Percentiles rank a stretch among this genome's conserved stretches.
Evolutionary conservation across 2,113 vertebrate genomes (phyloP).

Genomic region (Platycercus adscitus): DNA sequence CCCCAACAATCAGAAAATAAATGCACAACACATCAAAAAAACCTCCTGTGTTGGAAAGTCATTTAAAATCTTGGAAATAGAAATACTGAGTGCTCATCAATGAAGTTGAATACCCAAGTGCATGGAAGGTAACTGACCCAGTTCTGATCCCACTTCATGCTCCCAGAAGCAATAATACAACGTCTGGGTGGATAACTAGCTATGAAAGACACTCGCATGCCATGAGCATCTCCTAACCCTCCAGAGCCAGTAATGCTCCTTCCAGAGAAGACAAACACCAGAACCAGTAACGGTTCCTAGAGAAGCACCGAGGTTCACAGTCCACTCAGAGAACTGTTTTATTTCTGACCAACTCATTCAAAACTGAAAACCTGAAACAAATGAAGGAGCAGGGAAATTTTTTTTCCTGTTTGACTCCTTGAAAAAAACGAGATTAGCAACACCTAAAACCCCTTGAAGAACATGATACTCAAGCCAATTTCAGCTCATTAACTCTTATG

Average conservation of each 20-base stretch:
- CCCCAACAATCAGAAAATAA: neutral
- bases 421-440: neutral
- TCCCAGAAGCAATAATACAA: neutral
- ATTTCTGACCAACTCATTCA: neutral
- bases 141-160: neutral
- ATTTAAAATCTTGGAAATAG: neutral
- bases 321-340: neutral
- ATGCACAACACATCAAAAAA: neutral
- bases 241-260: neutral
- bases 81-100: neutral
- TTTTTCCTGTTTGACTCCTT: neutral
- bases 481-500: neutral
- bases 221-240: neutral
- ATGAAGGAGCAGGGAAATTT: neutral
- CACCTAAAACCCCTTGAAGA: neutral
- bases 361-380: neutral
- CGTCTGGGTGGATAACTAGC: neutral
- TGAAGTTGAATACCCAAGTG: neutral
- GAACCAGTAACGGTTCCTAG: neutral
- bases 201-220: accelerated
- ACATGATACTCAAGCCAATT: neutral
- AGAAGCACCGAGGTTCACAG: neutral
- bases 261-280: neutral
- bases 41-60: neutral
- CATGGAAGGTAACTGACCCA: neutral